Evolutionary conservation across 1,140 invertebrate species (phyloP), one percentile per base, ranked within the genome.

Genomic region (Orius insidiosus): DNA sequence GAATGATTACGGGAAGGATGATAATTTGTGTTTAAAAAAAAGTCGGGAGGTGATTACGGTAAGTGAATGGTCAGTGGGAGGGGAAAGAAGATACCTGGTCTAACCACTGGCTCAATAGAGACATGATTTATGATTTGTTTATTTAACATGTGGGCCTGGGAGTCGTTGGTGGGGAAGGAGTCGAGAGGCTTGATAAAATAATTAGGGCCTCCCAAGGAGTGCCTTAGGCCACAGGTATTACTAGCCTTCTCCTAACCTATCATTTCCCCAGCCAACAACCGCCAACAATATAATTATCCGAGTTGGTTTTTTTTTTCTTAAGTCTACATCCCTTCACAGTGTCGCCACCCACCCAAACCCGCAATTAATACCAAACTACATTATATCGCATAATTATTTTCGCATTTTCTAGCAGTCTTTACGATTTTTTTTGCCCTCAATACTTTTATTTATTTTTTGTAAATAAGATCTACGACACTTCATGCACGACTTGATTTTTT

Each of bases 41-140:
- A 24, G 24, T 24, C 24, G 30, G 24, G 19, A 43, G 41, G 41
- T 31, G 31, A 31, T 43, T 31, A 43, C 16, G 31, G 45, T 47
- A 24, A 24, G 24, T 24, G 24, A 24, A 24, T 24, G 24, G 24
- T 24, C 24, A 39, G 46, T 19, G 49, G 45, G 46, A 45, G 47
- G 31, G 13, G 34, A 31, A 8, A 16, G 31, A 10, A 34, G 42
- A 11, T 14, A 34, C 47, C 19, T 14, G 15, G 39, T 30, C 42
- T 39, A 46, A 46, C 44, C 19, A 24, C 48, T 36, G 16, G 24
- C 58, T 58, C 48, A 50, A 50, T 52, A 51, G 46, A 43, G 14
- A 33, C 49, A 54, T 56, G 63, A 53, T 52, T 52, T 52, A 52
- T 51, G 51, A 46, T 52, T 52, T 52, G 51, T 52, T 53, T 52